Conservation (phyloP, 2,113 vertebrate genomes). For the Grantiella picta region DNA sequence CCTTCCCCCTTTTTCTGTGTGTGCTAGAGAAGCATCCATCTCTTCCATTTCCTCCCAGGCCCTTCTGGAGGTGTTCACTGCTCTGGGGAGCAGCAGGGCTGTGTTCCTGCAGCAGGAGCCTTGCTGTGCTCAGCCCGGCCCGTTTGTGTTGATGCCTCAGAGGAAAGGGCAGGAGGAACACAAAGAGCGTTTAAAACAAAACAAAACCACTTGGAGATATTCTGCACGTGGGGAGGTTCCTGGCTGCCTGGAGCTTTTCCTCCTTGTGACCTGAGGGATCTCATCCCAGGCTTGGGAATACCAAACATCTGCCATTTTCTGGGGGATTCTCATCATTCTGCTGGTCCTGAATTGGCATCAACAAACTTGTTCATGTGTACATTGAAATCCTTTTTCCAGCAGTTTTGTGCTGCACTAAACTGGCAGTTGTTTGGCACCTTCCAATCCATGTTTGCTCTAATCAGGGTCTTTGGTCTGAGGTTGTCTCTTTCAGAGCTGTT, state of each 20-base stretch:
- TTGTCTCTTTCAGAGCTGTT: not conserved
- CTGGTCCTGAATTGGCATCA: not conserved
- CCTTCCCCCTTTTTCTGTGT: not conserved
- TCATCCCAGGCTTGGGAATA: not conserved
- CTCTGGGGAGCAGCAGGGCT: not conserved
- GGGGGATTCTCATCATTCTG: not conserved
- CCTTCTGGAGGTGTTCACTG: not conserved
- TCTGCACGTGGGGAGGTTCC: not conserved
- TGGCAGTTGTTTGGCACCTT: not conserved
- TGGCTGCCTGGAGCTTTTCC: not conserved
- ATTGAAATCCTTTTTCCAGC: not conserved
- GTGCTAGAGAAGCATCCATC: not conserved
- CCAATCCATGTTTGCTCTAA: not conserved
- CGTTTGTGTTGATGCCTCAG: not conserved
- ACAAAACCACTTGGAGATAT: not conserved
- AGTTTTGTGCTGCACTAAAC: not conserved
- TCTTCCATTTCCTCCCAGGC: not conserved
- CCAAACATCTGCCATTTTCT: not conserved
- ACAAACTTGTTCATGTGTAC: rapidly evolving
- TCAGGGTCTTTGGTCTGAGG: not conserved
- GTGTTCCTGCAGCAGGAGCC: not conserved
- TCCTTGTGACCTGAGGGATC: not conserved
- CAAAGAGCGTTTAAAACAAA: not conserved
- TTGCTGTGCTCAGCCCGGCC: not conserved
- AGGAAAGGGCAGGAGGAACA: not conserved